Conservation (phyloP, 92 coral and sea anemone genomes). For the Montipora capitata region DNA sequence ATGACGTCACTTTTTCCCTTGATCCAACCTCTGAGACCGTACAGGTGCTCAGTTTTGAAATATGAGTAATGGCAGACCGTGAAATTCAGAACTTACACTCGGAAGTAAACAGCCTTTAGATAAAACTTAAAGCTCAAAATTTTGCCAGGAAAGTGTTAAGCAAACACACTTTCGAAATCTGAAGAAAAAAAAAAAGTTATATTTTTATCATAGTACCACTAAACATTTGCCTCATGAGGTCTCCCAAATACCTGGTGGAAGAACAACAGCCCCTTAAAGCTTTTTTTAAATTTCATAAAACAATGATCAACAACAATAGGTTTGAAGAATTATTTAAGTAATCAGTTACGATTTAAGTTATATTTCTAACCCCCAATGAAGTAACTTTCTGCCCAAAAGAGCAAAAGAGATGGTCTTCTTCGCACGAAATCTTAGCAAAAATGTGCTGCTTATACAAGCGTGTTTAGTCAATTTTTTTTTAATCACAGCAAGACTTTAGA, state of each 20-base stretch:
- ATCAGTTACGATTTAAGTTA: neutral
- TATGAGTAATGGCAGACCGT: too few relatives aligned
- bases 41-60: too few relatives aligned
- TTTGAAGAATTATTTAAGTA: neutral
- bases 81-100: too few relatives aligned
- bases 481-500: conserved; percentile 44
- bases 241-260: neutral
- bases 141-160: too few relatives aligned
- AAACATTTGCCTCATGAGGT: neutral
- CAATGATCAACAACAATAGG: neutral
- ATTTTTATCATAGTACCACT: neutral
- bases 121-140: too few relatives aligned
- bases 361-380: neutral
- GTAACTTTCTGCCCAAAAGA: neutral
- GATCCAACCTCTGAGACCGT: neutral
- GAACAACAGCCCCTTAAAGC: neutral
- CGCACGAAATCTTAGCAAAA: neutral
- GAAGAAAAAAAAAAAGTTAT: too few relatives aligned
- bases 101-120: too few relatives aligned
- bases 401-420: neutral
- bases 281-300: neutral
- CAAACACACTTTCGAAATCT: too few relatives aligned
- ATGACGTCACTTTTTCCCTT: too few relatives aligned
- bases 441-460: neutral
- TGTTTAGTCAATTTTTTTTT: neutral